Conservation (phyloP, 2,113 vertebrate genomes). For the Trogon melanurus region DNA sequence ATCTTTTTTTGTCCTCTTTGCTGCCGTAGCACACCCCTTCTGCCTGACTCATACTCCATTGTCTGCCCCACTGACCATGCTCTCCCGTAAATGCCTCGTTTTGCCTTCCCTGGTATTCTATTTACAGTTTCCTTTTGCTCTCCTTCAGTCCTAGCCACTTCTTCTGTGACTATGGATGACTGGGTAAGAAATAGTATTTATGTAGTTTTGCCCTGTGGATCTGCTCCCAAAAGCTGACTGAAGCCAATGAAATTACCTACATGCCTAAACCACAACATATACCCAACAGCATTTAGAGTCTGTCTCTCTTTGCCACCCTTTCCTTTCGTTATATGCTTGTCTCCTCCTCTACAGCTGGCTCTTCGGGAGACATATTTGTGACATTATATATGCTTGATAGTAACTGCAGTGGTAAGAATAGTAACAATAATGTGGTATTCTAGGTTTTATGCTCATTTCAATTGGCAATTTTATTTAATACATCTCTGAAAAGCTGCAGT, state of each 20-base stretch:
- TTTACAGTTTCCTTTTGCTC: neutral
- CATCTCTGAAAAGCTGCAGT: slow-evolving; percentile 26
- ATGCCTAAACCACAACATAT: neutral
- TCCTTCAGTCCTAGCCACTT: neutral
- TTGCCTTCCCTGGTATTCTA: neutral
- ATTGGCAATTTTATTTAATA: neutral
- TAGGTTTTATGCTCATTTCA: slow-evolving; percentile 20
- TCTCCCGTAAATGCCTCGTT: neutral
- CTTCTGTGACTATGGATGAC: neutral
- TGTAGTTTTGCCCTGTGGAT: neutral
- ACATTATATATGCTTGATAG: neutral
- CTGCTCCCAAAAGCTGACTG: neutral
- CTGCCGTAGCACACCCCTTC: neutral
- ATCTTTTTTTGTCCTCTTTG: neutral
- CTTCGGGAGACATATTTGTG: neutral
- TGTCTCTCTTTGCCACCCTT: neutral
- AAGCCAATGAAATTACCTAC: neutral
- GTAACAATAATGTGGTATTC: slow-evolving; percentile 13
- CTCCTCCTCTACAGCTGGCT: neutral
- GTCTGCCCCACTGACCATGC: neutral
- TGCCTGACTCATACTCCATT: neutral
- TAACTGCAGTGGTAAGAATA: neutral
- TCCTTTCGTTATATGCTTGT: neutral
- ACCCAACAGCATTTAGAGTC: neutral
- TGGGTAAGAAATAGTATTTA: neutral